Percentiles rank a stretch among this genome's conserved stretches.
Evolutionary conservation across 2,113 vertebrate species (phyloP).

Genomic region (Anolis carolinensis): DNA sequence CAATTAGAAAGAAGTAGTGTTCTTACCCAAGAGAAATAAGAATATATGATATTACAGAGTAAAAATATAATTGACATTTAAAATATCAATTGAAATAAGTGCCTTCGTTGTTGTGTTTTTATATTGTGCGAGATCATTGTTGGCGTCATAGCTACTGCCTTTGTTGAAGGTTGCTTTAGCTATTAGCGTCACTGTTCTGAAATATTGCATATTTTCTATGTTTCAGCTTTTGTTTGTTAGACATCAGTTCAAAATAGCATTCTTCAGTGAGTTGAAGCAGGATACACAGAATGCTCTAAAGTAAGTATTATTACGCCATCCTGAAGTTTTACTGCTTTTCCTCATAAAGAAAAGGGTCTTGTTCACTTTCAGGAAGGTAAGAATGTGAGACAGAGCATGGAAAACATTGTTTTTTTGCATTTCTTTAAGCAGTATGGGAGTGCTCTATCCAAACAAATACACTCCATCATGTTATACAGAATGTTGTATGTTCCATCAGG

Average conservation of each 20-base stretch:
- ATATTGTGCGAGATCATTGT: not conserved
- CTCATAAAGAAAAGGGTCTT: not conserved
- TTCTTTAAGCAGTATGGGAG: not conserved
- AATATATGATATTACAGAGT: not conserved
- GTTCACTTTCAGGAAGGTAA: not conserved
- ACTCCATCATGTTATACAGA: not conserved
- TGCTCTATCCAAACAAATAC: not conserved
- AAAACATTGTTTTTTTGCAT: too few relatives aligned
- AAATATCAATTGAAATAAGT: not conserved
- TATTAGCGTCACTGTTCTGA: not conserved
- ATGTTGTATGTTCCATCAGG: not conserved
- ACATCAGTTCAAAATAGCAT: slow-evolving; percentile 98
- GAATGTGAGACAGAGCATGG: not conserved
- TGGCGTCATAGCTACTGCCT: not conserved
- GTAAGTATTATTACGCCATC: slow-evolving; percentile 76
- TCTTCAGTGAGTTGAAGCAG: slow-evolving; percentile 98
- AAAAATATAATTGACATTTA: not conserved
- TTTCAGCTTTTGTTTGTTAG: slow-evolving; percentile 95
- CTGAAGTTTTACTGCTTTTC: not conserved
- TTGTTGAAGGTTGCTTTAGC: not conserved
- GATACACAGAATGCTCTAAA: slow-evolving; percentile 97
- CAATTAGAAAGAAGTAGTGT: not conserved
- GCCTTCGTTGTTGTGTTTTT: not conserved
- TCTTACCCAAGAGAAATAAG: not conserved
- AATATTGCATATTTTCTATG: slow-evolving; percentile 40